Base-by-base conservation (phyloP, 2,888 invertebrate species). In the Homarus gammarus region DNA sequence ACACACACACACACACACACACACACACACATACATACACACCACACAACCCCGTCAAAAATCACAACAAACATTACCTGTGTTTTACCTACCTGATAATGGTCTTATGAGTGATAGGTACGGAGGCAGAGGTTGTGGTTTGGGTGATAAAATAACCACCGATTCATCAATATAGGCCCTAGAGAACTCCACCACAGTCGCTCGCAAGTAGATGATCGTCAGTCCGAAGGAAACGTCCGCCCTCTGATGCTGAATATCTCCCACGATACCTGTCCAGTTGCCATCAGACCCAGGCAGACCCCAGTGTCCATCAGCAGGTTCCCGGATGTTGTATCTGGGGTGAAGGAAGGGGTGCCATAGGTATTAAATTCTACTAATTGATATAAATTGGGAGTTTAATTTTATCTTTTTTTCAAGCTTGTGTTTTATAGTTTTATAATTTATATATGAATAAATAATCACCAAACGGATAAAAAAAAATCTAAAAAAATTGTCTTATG, bases 231-330 rank as follows among this genome's bases (percentile, higher is more conserved):
- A n/a, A 49, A 87, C 79, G 33, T 87, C 87, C 44, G 81, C 87
- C 51, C 18, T 33, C 6, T 72, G 36, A 81, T 87, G 70, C 81
- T 87, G 87, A 5, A 87, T 70, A 0, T 64, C 70, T 33, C 87
- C 87, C 1, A 87, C 72, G 15, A 68, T 81, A 1, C 87, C 87
- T 8, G 87, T 79, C 87, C 87, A 87, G 81, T 79, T 87, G 8
- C 87, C 87, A 10, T 36, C 79, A 1, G 31, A 27, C 6, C 31
- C 18, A n/a, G 40, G 44, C 38, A 49, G 27, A 18, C 87, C 87
- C 87, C 87, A 87, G 27, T 78, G 77, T 10, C 33, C 31, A 70
- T 87, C 87, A 49, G 51, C 44, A 22, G 87, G 87, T 1, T 38
- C 36, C 18, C 70, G 49, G 0, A 81, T 51, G 6, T n/a, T 36